Percentiles rank a stretch among this genome's conserved stretches.
Conservation (phyloP, 2,888 invertebrate genomes). For the Caenorhabditis macrosperma region DNA sequence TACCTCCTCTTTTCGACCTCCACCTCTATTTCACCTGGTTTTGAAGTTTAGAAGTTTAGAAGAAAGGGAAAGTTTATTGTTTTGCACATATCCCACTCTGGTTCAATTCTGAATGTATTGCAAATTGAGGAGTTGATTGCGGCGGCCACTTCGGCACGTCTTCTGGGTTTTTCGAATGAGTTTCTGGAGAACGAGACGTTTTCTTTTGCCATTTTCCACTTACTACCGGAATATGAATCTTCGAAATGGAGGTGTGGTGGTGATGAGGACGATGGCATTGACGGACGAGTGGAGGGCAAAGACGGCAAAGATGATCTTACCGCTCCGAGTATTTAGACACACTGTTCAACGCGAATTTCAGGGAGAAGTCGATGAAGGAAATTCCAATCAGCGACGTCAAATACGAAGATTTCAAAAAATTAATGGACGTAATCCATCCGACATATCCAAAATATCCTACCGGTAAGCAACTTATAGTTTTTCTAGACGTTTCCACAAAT, state of each 20-base stretch:
- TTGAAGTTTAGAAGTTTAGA: no score
- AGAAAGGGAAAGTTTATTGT: no score
- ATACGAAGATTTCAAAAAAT: neutral
- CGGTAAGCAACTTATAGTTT: slow-evolving; percentile 3
- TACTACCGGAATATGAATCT: slow-evolving; percentile 17
- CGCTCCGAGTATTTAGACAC: slow-evolving; percentile 5
- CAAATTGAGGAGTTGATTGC: no score
- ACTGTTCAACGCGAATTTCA: slow-evolving; percentile 11
- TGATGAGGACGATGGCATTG: slow-evolving; percentile 9
- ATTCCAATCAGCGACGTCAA: slow-evolving; percentile 10
- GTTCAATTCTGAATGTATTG: no score
- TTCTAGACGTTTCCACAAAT: neutral
- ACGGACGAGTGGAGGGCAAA: slow-evolving; percentile 13
- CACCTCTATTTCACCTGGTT: no score
- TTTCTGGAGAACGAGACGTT: no score
- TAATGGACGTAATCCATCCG: slow-evolving; percentile 3
- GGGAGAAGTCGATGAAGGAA: neutral
- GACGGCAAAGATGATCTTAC: slow-evolving; percentile 5
- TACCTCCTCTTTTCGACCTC: no score
- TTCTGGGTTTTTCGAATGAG: no score
- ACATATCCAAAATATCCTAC: slow-evolving; percentile 4
- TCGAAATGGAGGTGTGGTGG: slow-evolving; percentile 15
- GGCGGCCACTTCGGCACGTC: no score
- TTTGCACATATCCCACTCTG: no score
- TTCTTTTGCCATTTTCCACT: no score